Conservation (phyloP, 2,888 invertebrate genomes). For the Macropis europaea region DNA sequence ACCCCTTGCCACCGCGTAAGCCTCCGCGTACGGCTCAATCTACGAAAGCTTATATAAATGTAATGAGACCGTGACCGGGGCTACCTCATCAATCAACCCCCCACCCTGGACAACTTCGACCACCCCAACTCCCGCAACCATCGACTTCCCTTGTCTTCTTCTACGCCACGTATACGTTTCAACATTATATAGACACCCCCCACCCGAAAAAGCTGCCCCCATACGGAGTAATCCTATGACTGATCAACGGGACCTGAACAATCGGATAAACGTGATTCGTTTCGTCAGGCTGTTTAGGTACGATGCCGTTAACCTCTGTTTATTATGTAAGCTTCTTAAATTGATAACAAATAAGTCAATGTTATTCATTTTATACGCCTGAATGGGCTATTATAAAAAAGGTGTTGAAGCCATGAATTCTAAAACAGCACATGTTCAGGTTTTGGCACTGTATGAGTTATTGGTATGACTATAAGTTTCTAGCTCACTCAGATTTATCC, state of each 20-base stretch:
- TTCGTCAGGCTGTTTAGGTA: constrained; percentile 21
- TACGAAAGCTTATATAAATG: constrained; percentile 80
- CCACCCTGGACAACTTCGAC: constrained; percentile 26
- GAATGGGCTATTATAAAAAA: too few relatives aligned
- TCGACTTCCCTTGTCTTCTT: constrained; percentile 52
- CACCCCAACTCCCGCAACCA: constrained; percentile 42
- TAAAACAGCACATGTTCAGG: too few relatives aligned
- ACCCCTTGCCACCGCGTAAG: constrained; percentile 77
- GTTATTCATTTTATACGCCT: too few relatives aligned
- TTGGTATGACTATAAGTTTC: too few relatives aligned
- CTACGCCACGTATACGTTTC: constrained; percentile 52
- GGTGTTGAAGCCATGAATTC: too few relatives aligned
- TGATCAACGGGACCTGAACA: constrained; percentile 67
- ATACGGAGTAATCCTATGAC: constrained; percentile 66
- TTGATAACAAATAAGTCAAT: too few relatives aligned
- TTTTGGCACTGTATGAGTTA: too few relatives aligned
- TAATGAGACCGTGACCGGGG: constrained; percentile 79
- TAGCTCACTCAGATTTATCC: too few relatives aligned
- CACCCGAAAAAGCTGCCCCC: constrained; percentile 50
- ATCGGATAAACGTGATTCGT: constrained; percentile 65
- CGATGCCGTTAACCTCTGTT: not conserved
- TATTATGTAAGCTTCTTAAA: not conserved
- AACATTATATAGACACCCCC: constrained; percentile 43
- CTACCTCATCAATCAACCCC: constrained; percentile 79
- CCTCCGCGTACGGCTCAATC: constrained; percentile 77